Conservation (phyloP, 2,113 vertebrate genomes). For the Scalopus aquaticus region DNA sequence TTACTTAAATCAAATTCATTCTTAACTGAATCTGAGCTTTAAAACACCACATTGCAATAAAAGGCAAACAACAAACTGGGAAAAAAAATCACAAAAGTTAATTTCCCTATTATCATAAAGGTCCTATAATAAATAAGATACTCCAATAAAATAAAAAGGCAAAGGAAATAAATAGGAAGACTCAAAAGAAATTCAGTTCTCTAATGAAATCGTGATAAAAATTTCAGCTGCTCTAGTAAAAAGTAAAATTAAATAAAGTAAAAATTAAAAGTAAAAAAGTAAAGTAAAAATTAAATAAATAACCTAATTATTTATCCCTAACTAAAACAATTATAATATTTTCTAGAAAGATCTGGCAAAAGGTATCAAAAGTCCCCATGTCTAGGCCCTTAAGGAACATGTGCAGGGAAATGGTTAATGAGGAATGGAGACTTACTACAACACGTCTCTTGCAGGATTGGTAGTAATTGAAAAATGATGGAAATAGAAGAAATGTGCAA, state of each 20-base stretch:
- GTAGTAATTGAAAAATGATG: neutral
- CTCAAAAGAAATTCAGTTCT: neutral
- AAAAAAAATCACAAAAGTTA: neutral
- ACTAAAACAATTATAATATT: neutral
- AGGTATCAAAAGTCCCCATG: neutral
- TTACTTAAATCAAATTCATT: conserved; percentile 13
- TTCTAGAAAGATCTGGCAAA: conserved; percentile 3
- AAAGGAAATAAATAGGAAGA: neutral
- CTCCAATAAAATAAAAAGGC: neutral
- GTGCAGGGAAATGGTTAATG: neutral
- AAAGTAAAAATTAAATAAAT: conserved; percentile 17
- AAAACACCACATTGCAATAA: conserved; percentile 1
- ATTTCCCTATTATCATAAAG: neutral
- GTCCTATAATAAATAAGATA: neutral
- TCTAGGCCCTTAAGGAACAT: neutral
- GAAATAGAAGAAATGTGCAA: neutral
- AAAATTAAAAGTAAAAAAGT: neutral
- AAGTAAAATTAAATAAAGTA: neutral
- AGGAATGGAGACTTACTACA: neutral
- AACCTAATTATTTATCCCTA: neutral
- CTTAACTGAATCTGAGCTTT: neutral
- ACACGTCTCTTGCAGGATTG: neutral
- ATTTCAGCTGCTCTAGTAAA: neutral
- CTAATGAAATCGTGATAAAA: neutral
- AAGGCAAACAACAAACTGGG: neutral